These are phyloP conservation scores for Alethe diademata DNA, from an alignment of 2,113 vertebrate species.

Conservation along the genomic window DNA sequence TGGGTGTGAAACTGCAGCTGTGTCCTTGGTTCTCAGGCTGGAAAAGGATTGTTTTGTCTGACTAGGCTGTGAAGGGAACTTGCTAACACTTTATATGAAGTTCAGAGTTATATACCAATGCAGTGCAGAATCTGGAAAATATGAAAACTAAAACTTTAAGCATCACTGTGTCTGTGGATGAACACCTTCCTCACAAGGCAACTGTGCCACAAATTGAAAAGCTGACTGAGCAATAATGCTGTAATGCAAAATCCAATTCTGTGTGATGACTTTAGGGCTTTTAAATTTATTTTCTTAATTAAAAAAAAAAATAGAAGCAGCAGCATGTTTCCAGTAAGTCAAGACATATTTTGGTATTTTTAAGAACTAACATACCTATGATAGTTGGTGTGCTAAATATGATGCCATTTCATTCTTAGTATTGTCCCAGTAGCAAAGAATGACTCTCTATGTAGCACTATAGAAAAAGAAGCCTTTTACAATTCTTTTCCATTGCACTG, in stretches of 20 bases:
- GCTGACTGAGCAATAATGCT: not conserved
- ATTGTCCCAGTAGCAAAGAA: not conserved
- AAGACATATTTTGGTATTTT: not conserved
- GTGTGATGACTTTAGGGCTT: not conserved
- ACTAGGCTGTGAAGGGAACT: not conserved
- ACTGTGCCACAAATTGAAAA: not conserved
- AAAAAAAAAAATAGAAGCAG: not conserved
- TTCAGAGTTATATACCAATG: not conserved
- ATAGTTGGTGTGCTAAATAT: not conserved
- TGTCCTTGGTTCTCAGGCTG: not conserved
- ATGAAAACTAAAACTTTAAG: not conserved
- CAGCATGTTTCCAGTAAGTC: not conserved
- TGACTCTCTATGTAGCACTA: not conserved
- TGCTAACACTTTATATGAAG: not conserved
- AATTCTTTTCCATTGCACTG: not conserved
- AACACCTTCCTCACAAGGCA: not conserved
- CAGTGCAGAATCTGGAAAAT: no score
- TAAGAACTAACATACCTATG: not conserved
- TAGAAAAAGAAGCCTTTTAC: not conserved
- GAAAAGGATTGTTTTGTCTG: not conserved
- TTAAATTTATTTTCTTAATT: not conserved
- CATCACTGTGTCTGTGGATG: not conserved
- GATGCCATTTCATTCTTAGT: not conserved
- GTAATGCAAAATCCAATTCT: not conserved
- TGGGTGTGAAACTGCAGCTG: no score